These are phyloP conservation scores for Syritta pipiens DNA, from an alignment of 2,888 invertebrate species.

Conservation along the genomic window DNA sequence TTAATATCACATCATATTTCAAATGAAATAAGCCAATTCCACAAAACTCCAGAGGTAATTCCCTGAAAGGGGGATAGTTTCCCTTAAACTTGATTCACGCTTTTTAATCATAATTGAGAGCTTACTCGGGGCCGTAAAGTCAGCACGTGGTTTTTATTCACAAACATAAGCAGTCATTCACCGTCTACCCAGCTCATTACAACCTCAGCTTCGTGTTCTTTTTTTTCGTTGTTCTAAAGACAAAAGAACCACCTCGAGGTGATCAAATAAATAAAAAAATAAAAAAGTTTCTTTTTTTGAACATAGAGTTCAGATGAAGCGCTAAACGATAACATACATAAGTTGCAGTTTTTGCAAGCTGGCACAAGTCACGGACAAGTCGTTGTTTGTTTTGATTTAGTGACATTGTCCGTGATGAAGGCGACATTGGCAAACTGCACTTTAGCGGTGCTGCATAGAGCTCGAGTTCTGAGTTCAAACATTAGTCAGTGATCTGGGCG, in stretches of 20 bases:
- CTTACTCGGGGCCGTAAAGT: conserved; percentile 18
- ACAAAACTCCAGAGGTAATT: conserved; percentile 20
- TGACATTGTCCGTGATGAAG: conserved; percentile 76
- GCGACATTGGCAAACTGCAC: conserved; percentile 75
- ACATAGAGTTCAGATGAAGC: conserved; percentile 65
- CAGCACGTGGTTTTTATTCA: conserved; percentile 50
- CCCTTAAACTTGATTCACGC: conserved; percentile 32
- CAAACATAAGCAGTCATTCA: conserved; percentile 29
- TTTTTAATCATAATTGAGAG: conserved; percentile 9
- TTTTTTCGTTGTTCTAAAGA: conserved; percentile 20
- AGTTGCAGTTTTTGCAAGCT: conserved; percentile 75
- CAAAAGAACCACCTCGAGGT: conserved; percentile 66
- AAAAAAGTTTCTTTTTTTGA: background rate
- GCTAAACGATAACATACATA: conserved; percentile 53
- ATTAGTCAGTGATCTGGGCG: conserved; percentile 64
- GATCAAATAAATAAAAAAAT: conserved; percentile 37
- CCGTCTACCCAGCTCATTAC: conserved; percentile 30
- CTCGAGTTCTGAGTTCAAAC: conserved; percentile 51
- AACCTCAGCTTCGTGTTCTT: conserved; percentile 22
- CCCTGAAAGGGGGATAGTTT: conserved; percentile 33
- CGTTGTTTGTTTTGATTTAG: conserved; percentile 72
- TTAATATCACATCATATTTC: conserved; percentile 11
- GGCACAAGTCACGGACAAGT: conserved; percentile 78
- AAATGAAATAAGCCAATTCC: conserved; percentile 7
- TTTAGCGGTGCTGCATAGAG: conserved; percentile 45